Conservation (phyloP, 2,113 vertebrate species). For the Clarias gariepinus region DNA sequence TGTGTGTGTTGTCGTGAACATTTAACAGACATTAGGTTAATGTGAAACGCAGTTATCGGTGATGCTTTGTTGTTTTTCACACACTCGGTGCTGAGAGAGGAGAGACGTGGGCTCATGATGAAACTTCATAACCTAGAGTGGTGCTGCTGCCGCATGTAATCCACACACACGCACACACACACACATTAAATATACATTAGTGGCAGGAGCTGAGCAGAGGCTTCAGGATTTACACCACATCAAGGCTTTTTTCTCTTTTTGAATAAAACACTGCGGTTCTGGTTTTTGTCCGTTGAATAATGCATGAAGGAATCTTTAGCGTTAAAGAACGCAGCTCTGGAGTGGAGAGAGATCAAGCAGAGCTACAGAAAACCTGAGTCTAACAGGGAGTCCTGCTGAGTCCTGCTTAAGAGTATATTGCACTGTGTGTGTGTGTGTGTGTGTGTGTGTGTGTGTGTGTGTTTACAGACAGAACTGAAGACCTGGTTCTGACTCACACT, state of each 20-base stretch:
- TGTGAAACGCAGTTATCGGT: constrained; percentile 8
- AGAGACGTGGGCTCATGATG: background rate
- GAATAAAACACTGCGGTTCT: constrained; percentile 20
- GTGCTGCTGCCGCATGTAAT: background rate
- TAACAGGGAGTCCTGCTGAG: background rate
- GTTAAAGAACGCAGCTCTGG: constrained; percentile 13
- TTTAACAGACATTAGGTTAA: constrained; percentile 20
- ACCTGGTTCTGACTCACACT: background rate
- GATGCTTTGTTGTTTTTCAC: background rate
- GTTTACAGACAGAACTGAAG: background rate
- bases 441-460: too few species aligned
- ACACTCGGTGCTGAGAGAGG: background rate
- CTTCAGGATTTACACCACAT: constrained; percentile 34
- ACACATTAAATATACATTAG: constrained; percentile 34
- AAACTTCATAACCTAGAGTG: constrained; percentile 17
- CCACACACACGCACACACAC: constrained; percentile 14
- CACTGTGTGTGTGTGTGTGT: too few species aligned
- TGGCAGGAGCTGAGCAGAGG: background rate
- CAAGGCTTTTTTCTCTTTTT: constrained; percentile 6
- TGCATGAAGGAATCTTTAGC: constrained; percentile 34
- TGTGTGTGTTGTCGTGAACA: background rate
- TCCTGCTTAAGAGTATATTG: background rate
- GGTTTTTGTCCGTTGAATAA: constrained; percentile 14
- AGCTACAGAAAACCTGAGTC: constrained; percentile 4
- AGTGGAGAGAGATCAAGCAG: constrained; percentile 27